phyloP scores from a whole-genome alignment of 2,113 vertebrate genomes.

The Labeo catla region DNA sequence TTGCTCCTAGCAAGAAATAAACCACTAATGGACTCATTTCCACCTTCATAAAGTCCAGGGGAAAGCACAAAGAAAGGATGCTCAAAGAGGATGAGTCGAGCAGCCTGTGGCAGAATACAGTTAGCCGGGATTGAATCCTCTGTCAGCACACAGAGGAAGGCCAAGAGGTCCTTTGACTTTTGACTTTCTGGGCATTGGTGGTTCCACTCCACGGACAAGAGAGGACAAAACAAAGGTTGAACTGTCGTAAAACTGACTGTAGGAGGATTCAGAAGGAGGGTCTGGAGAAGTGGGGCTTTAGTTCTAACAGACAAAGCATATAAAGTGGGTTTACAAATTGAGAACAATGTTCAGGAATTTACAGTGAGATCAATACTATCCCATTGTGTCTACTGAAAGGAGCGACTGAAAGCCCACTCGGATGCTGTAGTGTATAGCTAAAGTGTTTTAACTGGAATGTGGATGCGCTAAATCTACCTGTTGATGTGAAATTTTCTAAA shows the following conservation, averaged over 20 bases:
- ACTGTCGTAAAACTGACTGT: conserved; percentile 60
- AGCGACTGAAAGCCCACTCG: conserved; percentile 43
- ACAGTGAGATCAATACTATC: conserved; percentile 62
- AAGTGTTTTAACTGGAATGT: conserved; percentile 28
- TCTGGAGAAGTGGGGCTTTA: conserved; percentile 64
- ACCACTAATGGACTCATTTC: conserved; percentile 64
- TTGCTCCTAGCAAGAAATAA: conserved; percentile 52
- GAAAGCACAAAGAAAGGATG: conserved; percentile 47
- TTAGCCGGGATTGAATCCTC: conserved; percentile 45
- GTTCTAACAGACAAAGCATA: conserved; percentile 68
- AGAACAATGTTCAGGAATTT: conserved; percentile 77
- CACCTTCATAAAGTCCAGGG: conserved; percentile 53
- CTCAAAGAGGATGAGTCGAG: conserved; percentile 38
- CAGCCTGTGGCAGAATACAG: conserved; percentile 50
- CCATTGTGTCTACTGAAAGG: conserved; percentile 44
- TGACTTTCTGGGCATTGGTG: conserved; percentile 58
- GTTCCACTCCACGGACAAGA: conserved; percentile 52
- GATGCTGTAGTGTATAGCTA: conserved; percentile 33
- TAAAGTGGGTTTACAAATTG: conserved; percentile 74
- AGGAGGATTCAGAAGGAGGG: conserved; percentile 55
- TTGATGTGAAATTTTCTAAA: background rate
- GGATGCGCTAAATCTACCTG: background rate
- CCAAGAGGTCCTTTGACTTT: conserved; percentile 54
- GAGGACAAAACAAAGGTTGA: conserved; percentile 60
- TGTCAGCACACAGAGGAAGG: conserved; percentile 42